Percentiles rank a stretch among this genome's conserved stretches.
Evolutionary conservation across 2,113 vertebrate species (phyloP).

Genomic region (Rissa tridactyla): DNA sequence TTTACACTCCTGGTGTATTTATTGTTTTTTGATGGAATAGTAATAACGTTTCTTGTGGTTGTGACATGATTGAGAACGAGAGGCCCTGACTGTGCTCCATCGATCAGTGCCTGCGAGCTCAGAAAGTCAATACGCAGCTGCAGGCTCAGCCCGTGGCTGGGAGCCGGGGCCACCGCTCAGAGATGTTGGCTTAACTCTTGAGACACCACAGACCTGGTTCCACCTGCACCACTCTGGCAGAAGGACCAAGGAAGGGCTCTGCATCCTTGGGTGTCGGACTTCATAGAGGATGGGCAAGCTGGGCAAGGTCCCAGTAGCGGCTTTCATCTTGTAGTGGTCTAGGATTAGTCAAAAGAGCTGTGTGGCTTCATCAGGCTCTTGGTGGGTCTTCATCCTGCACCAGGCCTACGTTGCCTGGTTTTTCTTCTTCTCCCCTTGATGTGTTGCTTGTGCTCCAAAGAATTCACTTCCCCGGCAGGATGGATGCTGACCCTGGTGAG

Average conservation of each 20-base stretch:
- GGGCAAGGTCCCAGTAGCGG: too few species aligned
- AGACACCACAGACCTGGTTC: rapidly evolving
- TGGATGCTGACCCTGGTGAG: neutral
- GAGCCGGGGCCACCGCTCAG: neutral
- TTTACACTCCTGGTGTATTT: neutral
- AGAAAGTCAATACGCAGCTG: neutral
- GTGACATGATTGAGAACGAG: neutral
- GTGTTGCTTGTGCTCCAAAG: neutral
- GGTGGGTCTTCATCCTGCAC: neutral
- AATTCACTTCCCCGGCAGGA: neutral
- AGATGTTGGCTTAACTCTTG: neutral
- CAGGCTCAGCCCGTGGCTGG: rapidly evolving
- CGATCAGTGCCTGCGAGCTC: neutral
- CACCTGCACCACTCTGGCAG: neutral
- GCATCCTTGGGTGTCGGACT: neutral
- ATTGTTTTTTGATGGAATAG: neutral
- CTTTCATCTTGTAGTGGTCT: neutral
- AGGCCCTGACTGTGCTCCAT: neutral
- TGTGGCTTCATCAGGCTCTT: neutral
- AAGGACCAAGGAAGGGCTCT: neutral
- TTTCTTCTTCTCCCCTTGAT: neutral
- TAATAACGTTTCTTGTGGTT: neutral
- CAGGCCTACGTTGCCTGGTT: neutral
- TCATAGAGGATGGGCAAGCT: neutral
- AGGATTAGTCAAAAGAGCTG: neutral